phyloP scores from a whole-genome alignment of 2,113 vertebrate species.

The Podocnemis expansa region DNA sequence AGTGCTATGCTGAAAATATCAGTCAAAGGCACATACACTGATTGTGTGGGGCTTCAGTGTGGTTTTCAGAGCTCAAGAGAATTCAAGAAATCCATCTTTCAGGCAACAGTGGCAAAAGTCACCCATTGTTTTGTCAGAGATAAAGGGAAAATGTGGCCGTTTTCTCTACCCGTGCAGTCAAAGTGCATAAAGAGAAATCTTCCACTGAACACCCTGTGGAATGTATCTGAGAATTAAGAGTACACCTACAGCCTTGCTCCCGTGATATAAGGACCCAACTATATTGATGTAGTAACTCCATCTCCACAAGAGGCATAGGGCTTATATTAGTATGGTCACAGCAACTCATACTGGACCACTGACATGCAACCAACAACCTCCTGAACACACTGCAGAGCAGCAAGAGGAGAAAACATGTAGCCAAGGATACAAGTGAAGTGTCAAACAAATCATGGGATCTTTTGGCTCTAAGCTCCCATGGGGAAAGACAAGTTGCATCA shows the following conservation, averaged over 20 bases:
- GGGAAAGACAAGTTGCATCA: background rate
- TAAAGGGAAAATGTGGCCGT: background rate
- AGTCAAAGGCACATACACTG: background rate
- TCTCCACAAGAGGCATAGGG: too few species aligned
- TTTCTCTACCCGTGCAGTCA: background rate
- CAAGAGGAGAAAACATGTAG: background rate
- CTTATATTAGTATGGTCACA: too few species aligned
- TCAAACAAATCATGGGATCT: background rate
- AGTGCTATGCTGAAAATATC: background rate
- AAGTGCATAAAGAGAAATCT: background rate
- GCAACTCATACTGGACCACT: too few species aligned
- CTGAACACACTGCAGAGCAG: background rate
- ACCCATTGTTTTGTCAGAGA: background rate
- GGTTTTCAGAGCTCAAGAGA: background rate
- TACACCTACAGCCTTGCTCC: background rate
- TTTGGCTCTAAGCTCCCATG: background rate
- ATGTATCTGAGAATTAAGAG: background rate
- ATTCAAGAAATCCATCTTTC: background rate
- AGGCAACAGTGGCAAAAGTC: background rate
- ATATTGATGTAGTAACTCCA: too few species aligned
- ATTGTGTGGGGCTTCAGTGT: background rate
- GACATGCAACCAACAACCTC: background rate
- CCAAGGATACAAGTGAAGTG: background rate
- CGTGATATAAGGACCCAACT: too few species aligned
- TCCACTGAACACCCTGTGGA: background rate